Evolutionary conservation across 2,797 vertebrate genomes (phyloP).

Genomic region (Dallia pectoralis): DNA sequence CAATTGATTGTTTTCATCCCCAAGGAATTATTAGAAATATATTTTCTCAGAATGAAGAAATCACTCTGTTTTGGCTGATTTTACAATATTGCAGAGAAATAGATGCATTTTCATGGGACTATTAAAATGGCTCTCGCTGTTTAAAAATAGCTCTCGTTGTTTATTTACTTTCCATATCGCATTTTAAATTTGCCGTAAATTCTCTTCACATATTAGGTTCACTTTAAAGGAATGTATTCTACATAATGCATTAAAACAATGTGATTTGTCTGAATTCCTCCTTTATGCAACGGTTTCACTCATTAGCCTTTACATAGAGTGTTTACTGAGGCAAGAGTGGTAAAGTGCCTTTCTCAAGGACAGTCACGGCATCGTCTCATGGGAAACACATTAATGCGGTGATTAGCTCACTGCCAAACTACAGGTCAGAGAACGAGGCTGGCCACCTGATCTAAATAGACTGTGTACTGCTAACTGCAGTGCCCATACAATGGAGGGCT

Average conservation of each 20-base stretch:
- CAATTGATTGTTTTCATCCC: neutral
- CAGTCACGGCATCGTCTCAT: slow-evolving; percentile 63
- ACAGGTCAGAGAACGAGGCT: slow-evolving; percentile 41
- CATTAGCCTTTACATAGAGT: slow-evolving; percentile 41
- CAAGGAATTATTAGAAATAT: neutral
- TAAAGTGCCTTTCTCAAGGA: slow-evolving; percentile 72
- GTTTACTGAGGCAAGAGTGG: slow-evolving; percentile 66
- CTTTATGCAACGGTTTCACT: slow-evolving; percentile 15
- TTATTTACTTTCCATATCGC: neutral
- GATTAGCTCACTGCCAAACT: slow-evolving; percentile 62
- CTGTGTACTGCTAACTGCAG: slow-evolving; percentile 7
- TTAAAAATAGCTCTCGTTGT: neutral
- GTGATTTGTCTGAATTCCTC: slow-evolving; percentile 23
- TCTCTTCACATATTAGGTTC: neutral
- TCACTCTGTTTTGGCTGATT: neutral
- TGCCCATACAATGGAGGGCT: slow-evolving; percentile 13
- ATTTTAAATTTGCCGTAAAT: neutral
- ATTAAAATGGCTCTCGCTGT: neutral
- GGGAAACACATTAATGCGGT: slow-evolving; percentile 69
- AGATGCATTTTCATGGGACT: neutral
- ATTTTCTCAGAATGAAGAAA: neutral
- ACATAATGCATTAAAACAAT: slow-evolving; percentile 4
- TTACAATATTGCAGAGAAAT: neutral
- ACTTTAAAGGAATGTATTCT: neutral
- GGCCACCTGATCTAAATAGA: slow-evolving; percentile 46